Base-by-base conservation (phyloP, 2,888 invertebrate species). In the Macaria notata region DNA sequence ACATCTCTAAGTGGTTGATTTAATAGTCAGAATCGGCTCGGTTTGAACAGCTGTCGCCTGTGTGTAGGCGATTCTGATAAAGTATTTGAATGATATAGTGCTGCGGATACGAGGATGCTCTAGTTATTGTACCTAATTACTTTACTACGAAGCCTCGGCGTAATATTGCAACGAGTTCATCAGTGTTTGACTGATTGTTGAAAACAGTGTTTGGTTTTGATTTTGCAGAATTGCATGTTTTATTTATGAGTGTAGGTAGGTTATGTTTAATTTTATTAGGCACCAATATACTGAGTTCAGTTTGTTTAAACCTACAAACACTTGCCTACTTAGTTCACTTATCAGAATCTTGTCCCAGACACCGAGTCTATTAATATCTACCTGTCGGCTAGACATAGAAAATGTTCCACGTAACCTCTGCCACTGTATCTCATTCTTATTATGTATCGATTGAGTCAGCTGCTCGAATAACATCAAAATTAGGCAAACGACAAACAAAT, bases 1-100 rank as follows among this genome's bases (percentile, higher is more conserved):
- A 64, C 61, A 63, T 65, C 58, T 61, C 56, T 62, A 63, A 61
- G 57, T 61, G 54, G 59, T 56, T 62, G 59, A 63, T 63, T 61
- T 65, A 57, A 63, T 62, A 61, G 59, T 52, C 56, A 46, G 60
- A 61, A 60, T 62, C 54, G 29, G 45, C 49, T 39, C 58, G 9
- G 46, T 54, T 49, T 58, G 46, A 58, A 58, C 53, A 53, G 53
- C 46, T 58, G 53, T 58, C 53, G 1, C 19, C 44, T 46, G 30
- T 29, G 39, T 41, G 38, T 41, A 36, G 31, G 44, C 39, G 45
- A 49, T 33, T 43, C 29, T 55, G 36, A 30, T 56, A 49, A 54
- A 50, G 7, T 47, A 29, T 49, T 36, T 29, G 39, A 55, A 31
- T 49, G 46, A 31, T 46, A 42, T 9, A 43, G 4, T 43, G 19